These are phyloP conservation scores for Oreochromis spilurus DNA, from an alignment of 2,113 vertebrate species.

Conservation along the genomic window DNA sequence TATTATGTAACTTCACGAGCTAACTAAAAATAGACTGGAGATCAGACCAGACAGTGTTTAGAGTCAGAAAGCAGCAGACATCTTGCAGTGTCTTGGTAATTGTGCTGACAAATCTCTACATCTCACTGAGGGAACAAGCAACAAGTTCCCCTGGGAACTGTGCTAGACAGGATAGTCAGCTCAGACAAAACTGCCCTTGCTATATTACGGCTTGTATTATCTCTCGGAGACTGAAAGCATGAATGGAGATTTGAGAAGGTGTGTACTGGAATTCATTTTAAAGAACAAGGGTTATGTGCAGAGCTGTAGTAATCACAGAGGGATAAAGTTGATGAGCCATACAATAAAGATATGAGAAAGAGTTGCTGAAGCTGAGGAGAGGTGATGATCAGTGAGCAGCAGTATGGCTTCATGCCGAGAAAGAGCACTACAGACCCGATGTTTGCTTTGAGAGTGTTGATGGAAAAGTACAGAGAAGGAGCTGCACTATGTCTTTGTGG, in stretches of 20 bases:
- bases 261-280: neutral
- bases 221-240: neutral
- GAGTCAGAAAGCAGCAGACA: conserved; percentile 25
- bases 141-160: conserved; percentile 17
- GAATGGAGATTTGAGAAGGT: neutral
- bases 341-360: neutral
- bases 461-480: neutral
- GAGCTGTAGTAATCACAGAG: neutral
- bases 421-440: neutral
- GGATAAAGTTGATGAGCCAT: neutral
- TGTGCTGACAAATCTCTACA: conserved; percentile 17
- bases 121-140: neutral
- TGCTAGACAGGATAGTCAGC: neutral
- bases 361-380: neutral
- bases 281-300: neutral
- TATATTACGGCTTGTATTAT: neutral
- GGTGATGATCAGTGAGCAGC: neutral
- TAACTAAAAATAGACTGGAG: conserved; percentile 54
- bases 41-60: conserved; percentile 42
- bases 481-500: neutral
- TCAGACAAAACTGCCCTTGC: neutral
- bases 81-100: conserved; percentile 11
- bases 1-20: conserved; percentile 55
- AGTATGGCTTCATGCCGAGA: neutral
- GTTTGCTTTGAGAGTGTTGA: neutral